Conservation (phyloP, 2,113 vertebrate species). For the Elephantulus edwardii region DNA sequence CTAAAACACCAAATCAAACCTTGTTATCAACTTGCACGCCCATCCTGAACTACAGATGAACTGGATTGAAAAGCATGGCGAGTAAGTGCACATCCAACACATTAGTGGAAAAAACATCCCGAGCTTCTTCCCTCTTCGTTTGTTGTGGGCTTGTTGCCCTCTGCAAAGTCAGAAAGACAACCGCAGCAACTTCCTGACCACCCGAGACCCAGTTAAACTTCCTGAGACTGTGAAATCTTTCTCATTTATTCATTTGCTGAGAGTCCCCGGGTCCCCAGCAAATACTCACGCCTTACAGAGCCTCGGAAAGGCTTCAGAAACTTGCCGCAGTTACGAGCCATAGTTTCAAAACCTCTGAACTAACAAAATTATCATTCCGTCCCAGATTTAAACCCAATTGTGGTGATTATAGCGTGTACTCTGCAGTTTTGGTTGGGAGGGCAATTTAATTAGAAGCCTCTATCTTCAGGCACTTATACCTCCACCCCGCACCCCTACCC, state of each 20-base stretch:
- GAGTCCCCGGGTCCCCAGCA: slow-evolving; percentile 62
- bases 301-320: slow-evolving; percentile 59
- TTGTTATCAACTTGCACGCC: neutral
- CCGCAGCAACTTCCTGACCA: slow-evolving; percentile 33
- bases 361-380: slow-evolving; percentile 74
- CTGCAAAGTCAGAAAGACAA: slow-evolving; percentile 51
- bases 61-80: neutral
- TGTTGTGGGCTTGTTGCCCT: neutral
- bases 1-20: too few species aligned
- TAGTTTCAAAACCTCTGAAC: slow-evolving; percentile 72
- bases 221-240: slow-evolving; percentile 60
- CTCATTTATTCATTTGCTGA: slow-evolving; percentile 51
- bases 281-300: slow-evolving; percentile 48
- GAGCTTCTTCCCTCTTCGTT: neutral
- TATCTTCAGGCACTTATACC: slow-evolving; percentile 72
- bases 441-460: slow-evolving; percentile 78
- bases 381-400: slow-evolving; percentile 73
- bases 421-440: slow-evolving; percentile 72
- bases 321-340: slow-evolving; percentile 58
- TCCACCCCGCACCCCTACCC: neutral
- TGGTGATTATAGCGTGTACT: slow-evolving; percentile 42
- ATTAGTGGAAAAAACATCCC: neutral
- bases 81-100: neutral
- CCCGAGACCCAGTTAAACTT: slow-evolving; percentile 60
- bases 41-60: neutral